Evolutionary conservation across 2,888 invertebrate genomes (phyloP), one percentile per base, ranked within the genome.

Genomic region (Epirrhoe tristata): DNA sequence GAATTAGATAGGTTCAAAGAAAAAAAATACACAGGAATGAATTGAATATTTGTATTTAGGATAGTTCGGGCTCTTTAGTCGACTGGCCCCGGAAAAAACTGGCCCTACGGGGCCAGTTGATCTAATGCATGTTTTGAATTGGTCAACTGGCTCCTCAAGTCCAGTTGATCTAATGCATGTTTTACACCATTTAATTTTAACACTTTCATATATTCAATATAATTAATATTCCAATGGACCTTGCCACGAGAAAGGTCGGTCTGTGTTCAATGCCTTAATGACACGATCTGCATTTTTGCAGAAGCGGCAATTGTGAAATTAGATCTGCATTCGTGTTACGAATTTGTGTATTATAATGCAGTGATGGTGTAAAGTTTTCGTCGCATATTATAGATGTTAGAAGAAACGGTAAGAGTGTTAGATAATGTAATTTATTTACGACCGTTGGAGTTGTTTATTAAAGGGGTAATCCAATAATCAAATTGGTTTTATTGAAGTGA

Each of bases 161-260:
- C n/a, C n/a, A n/a, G n/a, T n/a, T n/a, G n/a, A n/a, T n/a, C n/a
- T n/a, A n/a, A n/a, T n/a, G n/a, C n/a, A n/a, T n/a, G 5, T 43
- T 43, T 43, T 43, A 1, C 12, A 43, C 12, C 39, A 43, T 4
- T 12, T 8, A 5, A 43, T 5, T 12, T 24, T 24, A 24, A 3
- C 24, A 24, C 24, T 24, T 24, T 24, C 24, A 24, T 3, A 24
- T 3, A 2, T 24, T 24, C 24, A 24, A n/a, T n/a, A n/a, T n/a
- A n/a, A 24, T 2, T 24, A 48, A 14, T 48, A 48, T 48, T 48
- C 48, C 16, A 48, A 7, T 12, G 10, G 55, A 58, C 67, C 69
- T 69, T 65, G 67, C 16, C 48, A 36, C 46, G 61, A 46, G 67
- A 72, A 57, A 63, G 69, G 14, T 48, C 14, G 65, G 14, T 52